Evolutionary conservation across 2,888 invertebrate genomes (phyloP), one percentile per base, ranked within the genome.

Genomic region (Ditula angustiorana): DNA sequence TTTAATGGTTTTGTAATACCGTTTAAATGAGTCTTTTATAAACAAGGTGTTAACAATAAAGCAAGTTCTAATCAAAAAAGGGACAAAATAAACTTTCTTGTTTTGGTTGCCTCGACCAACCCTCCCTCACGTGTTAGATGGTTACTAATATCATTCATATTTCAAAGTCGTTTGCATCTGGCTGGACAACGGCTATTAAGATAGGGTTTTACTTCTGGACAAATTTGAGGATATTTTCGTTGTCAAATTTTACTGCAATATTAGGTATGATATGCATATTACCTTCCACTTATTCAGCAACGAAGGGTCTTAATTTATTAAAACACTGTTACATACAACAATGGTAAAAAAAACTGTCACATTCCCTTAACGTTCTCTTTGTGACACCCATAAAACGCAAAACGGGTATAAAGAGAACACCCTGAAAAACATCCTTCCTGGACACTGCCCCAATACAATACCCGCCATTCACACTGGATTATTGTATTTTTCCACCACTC

Each of bases 161-260:
- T 88, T 93, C 93, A 93, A 90, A 93, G 93, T 93, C 93, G 77
- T 82, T 82, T 83, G 85, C 93, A 93, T 92, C 92, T 91, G 93
- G 90, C 91, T 91, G 93, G 90, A 89, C 91, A 87, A 74, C 73
- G 90, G 86, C 84, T 83, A 87, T 83, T 82, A 83, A 86, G 88
- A 85, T 79, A 78, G 81, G 88, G 85, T 74, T 68, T 71, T 74
- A 75, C 75, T 81, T 75, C 74, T 78, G 78, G 79, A 87, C 82
- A 88, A 88, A 90, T 89, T 86, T 61, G 68, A 59, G 46, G 57
- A 23, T 7, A 16, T 63, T 59, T 63, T 59, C 21, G 66, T 65
- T 69, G 57, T 56, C 44, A 19, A 53, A 26, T 21, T 46, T 33
- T 21, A n/a, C n/a, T n/a, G n/a, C n/a, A 50, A 50, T n/a, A 37